phyloP scores from a whole-genome alignment of 1,140 invertebrate species.

The Drosophila sturtevanti region DNA sequence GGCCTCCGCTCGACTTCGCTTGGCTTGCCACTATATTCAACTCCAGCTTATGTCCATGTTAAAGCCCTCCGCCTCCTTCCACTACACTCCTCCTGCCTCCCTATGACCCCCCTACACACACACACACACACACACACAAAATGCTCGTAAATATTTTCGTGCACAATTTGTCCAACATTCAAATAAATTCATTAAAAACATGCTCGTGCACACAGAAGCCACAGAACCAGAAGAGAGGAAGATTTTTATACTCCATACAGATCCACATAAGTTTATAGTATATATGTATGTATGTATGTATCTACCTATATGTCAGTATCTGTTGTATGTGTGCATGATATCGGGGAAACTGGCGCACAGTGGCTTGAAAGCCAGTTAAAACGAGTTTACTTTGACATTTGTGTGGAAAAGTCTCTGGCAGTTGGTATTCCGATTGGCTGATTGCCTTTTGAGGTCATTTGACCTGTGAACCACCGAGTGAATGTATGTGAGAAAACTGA shows the following conservation, averaged over 20 bases:
- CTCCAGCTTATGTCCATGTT: conserved; percentile 29
- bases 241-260: conserved; percentile 16
- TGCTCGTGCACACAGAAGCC: conserved; percentile 39
- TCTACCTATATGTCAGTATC: background rate
- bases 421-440: conserved; percentile 15
- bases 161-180: conserved; percentile 81
- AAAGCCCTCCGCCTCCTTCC: conserved; percentile 3
- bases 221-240: conserved; percentile 18
- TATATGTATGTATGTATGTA: too few relatives aligned
- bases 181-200: conserved; percentile 80
- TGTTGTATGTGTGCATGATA: conserved; percentile 5
- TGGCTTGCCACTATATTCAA: conserved; percentile 7
- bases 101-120: background rate
- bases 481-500: conserved; percentile 23
- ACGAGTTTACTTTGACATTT: conserved; percentile 32
- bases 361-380: conserved; percentile 45
- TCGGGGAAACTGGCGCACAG: conserved; percentile 54
- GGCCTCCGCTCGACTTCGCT: background rate
- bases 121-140: conserved; percentile 24
- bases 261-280: conserved; percentile 14
- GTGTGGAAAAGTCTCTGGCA: conserved; percentile 8
- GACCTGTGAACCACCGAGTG: conserved; percentile 41
- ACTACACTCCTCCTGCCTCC: background rate
- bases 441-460: conserved; percentile 54
- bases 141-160: conserved; percentile 78